Evolutionary conservation across 2,888 invertebrate genomes (phyloP), one percentile per base, ranked within the genome.

Genomic region (Ophioninae sp.): DNA sequence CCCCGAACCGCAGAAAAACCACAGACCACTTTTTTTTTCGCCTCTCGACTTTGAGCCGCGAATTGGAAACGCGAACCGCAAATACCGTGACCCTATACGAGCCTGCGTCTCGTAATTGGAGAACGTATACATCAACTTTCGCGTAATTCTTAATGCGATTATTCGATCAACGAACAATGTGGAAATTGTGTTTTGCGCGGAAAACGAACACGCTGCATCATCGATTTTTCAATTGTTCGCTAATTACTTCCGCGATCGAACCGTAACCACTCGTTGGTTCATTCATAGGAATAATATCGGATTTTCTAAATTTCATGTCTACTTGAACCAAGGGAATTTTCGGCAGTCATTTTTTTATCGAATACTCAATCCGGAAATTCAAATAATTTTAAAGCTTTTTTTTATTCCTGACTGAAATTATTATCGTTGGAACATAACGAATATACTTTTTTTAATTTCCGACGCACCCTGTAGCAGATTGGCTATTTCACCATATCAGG

Each of bases 21-120:
- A 44, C 81, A 68, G 17, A 72, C 62, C 2, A 61, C 67, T 68
- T 81, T 81, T 81, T 73, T 56, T 37, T 73, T 67, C 20, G 50
- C 44, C 39, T 50, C 23, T 73, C 73, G 44, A 50, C 37, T 30
- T 74, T 7, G 61, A 59, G 39, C 62, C 50, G 72, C 77, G 77
- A 81, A 77, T 77, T 61, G 73, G 72, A 67, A 62, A 62, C 61
- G 57, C 56, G 50, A 70, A 62, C 72, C 70, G 44, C 61, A 82
- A 75, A 74, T 74, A 64, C 78, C 67, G 77, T 62, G 50, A 73
- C 57, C 61, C 64, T 44, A 64, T 70, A 74, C 59, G 8, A 64
- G 78, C 50, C 61, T 67, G 10, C 61, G 21, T 70, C 69, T 41
- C 74, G 79, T 82, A 82, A 79, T 74, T 61, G 56, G 74, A 78